Conservation (phyloP, 2,113 vertebrate species). For the Myotis lucifugus region DNA sequence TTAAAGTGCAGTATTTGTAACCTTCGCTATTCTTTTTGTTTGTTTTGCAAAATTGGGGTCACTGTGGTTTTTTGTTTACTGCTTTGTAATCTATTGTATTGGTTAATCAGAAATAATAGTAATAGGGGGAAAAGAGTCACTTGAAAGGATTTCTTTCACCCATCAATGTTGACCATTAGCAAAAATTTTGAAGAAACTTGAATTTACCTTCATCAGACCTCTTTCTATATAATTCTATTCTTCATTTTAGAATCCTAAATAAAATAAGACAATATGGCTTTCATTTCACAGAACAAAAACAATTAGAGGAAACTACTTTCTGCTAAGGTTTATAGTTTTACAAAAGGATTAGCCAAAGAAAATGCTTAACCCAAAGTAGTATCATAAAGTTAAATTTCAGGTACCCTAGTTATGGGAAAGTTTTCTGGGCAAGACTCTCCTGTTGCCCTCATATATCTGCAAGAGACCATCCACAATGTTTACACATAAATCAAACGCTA, state of each 20-base stretch:
- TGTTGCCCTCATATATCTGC: neutral
- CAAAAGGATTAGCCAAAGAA: constrained; percentile 50
- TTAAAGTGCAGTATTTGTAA: neutral
- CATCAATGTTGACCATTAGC: neutral
- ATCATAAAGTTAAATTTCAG: neutral
- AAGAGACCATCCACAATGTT: neutral
- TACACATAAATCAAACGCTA: constrained; percentile 33
- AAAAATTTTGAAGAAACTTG: constrained; percentile 18
- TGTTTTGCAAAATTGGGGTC: neutral
- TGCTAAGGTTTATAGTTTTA: neutral
- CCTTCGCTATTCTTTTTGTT: neutral
- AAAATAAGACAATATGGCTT: neutral
- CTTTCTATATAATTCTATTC: neutral
- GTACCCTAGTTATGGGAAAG: neutral
- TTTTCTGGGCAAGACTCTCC: neutral
- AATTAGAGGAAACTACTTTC: constrained; percentile 16
- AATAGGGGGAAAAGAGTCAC: neutral
- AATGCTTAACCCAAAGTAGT: constrained; percentile 30
- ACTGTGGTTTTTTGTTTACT: constrained; percentile 1
- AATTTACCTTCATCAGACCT: neutral
- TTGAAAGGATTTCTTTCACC: neutral
- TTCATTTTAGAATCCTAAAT: constrained; percentile 3
- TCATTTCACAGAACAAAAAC: neutral
- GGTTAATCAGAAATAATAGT: neutral
- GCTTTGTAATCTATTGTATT: neutral